phyloP scores from a whole-genome alignment of 2,888 invertebrate species.

The Diploptera punctata region DNA sequence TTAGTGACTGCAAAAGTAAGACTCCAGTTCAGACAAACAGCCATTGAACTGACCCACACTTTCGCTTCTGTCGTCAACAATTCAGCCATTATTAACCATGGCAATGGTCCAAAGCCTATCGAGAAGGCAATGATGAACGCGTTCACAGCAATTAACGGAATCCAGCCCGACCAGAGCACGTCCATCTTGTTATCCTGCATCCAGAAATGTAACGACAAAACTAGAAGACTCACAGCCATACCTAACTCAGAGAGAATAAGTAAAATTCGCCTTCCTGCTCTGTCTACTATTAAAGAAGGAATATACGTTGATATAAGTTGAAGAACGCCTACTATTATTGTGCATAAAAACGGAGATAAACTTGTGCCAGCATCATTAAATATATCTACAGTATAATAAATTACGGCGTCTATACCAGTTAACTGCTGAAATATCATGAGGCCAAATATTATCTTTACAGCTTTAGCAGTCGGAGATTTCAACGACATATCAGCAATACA shows the following conservation, averaged over 20 bases:
- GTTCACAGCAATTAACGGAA: constrained; percentile 11
- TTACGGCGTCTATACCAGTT: constrained; percentile 49
- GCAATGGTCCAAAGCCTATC: constrained; percentile 67
- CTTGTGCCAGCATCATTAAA: constrained; percentile 48
- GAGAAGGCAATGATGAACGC: constrained; percentile 45
- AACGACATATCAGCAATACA: constrained; percentile 47
- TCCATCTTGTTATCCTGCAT: not conserved
- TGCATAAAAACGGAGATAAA: constrained; percentile 48
- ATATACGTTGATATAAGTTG: constrained; percentile 46
- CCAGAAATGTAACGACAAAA: constrained; percentile 13
- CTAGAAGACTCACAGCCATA: constrained; percentile 48
- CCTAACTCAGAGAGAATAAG: constrained; percentile 52
- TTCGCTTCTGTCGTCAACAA: constrained; percentile 71
- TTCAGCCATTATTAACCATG: constrained; percentile 67
- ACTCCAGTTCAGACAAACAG: constrained; percentile 78
- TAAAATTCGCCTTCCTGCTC: constrained; percentile 53
- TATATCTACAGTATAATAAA: constrained; percentile 50
- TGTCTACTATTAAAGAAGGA: constrained; percentile 47
- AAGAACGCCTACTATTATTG: constrained; percentile 55
- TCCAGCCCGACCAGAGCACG: not conserved
- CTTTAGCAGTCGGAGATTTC: constrained; percentile 38
- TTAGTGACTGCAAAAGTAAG: constrained; percentile 75
- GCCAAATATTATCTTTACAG: constrained; percentile 46
- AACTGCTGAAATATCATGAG: constrained; percentile 55
- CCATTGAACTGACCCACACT: constrained; percentile 75